Base-by-base conservation (phyloP, 2,797 vertebrate genomes). In the Karalla daura region DNA sequence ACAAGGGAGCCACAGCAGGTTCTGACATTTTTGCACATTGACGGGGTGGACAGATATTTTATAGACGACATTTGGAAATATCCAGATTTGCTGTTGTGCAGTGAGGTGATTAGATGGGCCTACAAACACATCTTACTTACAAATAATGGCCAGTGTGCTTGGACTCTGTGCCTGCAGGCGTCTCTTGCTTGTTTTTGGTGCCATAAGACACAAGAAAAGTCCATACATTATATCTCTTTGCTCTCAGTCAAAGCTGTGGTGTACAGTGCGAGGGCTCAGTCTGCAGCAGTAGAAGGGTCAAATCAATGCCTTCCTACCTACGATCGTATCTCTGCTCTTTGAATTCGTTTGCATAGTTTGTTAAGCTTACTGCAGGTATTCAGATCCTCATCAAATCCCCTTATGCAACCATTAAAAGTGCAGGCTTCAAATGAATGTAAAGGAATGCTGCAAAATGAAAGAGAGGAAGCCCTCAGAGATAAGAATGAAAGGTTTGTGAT, bases 1-100 rank as follows among this genome's bases (percentile, higher is more conserved):
- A 54, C 51, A 0, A 18, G 69, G 65, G 69, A 74, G 56, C 58
- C 10, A 1, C 20, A 10, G 54, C 49, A 45, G 39, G 41, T 51
- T 69, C 3, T 63, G 59, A 75, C 67, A 78, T 76, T 71, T 64
- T 40, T 24, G 17, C 1, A 36, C 54, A 45, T 61, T 30, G 15
- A 68, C 4, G 40, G n/a, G 36, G 27, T n/a, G 74, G 45, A 63
- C 49, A 9, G 37, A 50, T 0, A 46, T 54, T 21, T 37, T n/a
- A 56, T 15, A n/a, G 25, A 37, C 27, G 25, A 28, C 50, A 36
- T 61, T 69, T 72, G 1, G 37, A 63, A 25, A 15, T 27, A 18
- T 49, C 55, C 49, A 18, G 21, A 40, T n/a, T 30, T 43, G 40
- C 18, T 33, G 45, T 20, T 65, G 55, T 52, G 33, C 39, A 2